Base-by-base conservation (phyloP, 1,140 invertebrate species). In the Pseudomyrmex cubaensis region DNA sequence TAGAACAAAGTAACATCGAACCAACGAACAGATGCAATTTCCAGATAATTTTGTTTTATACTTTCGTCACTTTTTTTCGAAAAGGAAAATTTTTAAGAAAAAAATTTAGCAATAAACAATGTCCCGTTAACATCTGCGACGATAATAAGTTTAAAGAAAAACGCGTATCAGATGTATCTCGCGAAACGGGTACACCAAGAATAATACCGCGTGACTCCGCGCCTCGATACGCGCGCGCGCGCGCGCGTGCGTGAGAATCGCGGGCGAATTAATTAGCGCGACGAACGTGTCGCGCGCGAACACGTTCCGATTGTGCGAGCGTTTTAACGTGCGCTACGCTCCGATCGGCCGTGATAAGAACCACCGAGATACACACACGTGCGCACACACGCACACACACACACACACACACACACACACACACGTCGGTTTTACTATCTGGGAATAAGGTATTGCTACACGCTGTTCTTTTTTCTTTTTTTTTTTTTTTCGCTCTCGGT, bases 251-350 rank as follows among this genome's bases (percentile, higher is more conserved):
- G 48, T 74, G 56, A 2, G 70, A 82, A 76, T 54, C 56, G 63
- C 22, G 70, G 10, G 57, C 20, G 77, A 75, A 85, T 85, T 52
- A 77, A 87, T 86, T 78, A 74, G 73, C 17, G 78, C 59, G 57
- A 90, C 48, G 72, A 66, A 57, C 35, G 35, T 35, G 35, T 75
- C 35, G 48, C 74, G 50, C 73, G 35, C 69, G 48, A 70, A 63
- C 85, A 63, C 77, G 56, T 70, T 82, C 52, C 62, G 83, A 73
- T 82, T 82, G 44, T 46, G 69, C 76, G 54, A 61, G 54, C 59
- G 66, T 73, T 83, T 72, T 56, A 82, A 82, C 35, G 22, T 46
- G 20, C 83, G 54, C 12, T 59, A 25, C 25, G 25, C 35, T 35
- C 35, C 35, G 83, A 69, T 82, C 57, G 46, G 46, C 5, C 52